Evolutionary conservation across 2,888 invertebrate species (phyloP).

Genomic region (Cephalotes varians): DNA sequence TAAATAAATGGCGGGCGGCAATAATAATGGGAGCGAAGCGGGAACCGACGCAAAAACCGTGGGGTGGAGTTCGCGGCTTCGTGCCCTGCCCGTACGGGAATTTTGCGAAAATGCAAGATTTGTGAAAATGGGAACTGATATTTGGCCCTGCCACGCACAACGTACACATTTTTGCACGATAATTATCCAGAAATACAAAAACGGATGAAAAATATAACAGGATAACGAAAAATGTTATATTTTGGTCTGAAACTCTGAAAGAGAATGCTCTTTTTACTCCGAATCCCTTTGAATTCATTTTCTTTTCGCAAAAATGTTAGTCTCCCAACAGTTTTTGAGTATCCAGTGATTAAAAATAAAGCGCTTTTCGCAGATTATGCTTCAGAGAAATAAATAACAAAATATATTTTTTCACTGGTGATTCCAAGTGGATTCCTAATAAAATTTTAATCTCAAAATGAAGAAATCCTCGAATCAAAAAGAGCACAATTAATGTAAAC

Average conservation of each 20-base stretch:
- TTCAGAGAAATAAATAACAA: background rate
- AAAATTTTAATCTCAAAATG: constrained; percentile 2
- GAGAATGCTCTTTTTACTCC: background rate
- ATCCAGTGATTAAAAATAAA: background rate
- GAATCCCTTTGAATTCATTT: background rate
- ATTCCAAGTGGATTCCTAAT: background rate
- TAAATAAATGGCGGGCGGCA: constrained; percentile 43
- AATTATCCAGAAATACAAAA: background rate
- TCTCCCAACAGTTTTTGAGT: background rate
- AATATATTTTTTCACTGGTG: background rate
- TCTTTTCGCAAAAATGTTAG: background rate
- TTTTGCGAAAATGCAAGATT: constrained; percentile 24
- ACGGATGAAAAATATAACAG: background rate
- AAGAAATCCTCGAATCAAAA: background rate
- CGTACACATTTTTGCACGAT: background rate
- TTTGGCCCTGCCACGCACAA: background rate
- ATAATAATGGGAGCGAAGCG: constrained; percentile 39
- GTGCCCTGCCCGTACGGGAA: background rate
- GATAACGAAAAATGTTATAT: background rate
- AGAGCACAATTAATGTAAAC: background rate
- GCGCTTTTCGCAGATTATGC: background rate
- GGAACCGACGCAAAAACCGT: constrained; percentile 12
- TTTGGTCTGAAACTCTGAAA: background rate
- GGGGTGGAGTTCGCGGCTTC: constrained; percentile 3
- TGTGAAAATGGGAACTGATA: background rate